Base-by-base conservation (phyloP, 2,888 invertebrate genomes). In the Lepetodrilus schrolli region DNA sequence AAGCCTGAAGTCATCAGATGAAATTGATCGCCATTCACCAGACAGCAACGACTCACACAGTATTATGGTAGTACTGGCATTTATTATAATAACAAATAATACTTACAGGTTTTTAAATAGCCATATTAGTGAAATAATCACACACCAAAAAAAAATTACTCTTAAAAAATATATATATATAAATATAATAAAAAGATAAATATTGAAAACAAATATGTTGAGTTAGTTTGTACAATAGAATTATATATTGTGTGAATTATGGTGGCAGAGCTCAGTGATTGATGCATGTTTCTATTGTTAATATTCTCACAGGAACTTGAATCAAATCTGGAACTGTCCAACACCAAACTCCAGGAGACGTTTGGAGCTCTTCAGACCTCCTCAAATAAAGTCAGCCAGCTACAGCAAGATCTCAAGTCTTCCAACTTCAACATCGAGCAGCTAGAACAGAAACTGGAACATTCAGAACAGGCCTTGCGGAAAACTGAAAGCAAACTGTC, bases 281-380 rank as follows among this genome's bases (percentile, higher is more conserved):
- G n/a, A n/a, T n/a, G n/a, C n/a, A n/a, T n/a, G n/a, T n/a, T n/a
- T n/a, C n/a, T n/a, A n/a, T n/a, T n/a, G n/a, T n/a, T n/a, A n/a
- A n/a, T n/a, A n/a, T n/a, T n/a, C n/a, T n/a, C n/a, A 37, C 68
- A 78, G 78, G 78, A 76, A 3, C 13, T 74, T 47, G 74, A 76
- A 21, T 13, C 47, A 3, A 73, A 73, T 2, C 58, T 78, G 47
- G 26, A 69, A n/a, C 58, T 78, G 17, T 73, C 78, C 5, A 70
- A 80, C 21, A 73, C 78, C 26, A 82, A 86, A 69, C 77, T 87
- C 1, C 80, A 85, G 65, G 84, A 83, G 70, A 75, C 79, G n/a
- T 79, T 84, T 26, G 79, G 78, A 5, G 76, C 78, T 43, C 82
- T 85, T 34, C 81, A 83, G 74, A 37, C 51, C 8, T 69, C 74